Evolutionary conservation across 1,140 invertebrate genomes (phyloP).

Genomic region (Drosophila sproati): DNA sequence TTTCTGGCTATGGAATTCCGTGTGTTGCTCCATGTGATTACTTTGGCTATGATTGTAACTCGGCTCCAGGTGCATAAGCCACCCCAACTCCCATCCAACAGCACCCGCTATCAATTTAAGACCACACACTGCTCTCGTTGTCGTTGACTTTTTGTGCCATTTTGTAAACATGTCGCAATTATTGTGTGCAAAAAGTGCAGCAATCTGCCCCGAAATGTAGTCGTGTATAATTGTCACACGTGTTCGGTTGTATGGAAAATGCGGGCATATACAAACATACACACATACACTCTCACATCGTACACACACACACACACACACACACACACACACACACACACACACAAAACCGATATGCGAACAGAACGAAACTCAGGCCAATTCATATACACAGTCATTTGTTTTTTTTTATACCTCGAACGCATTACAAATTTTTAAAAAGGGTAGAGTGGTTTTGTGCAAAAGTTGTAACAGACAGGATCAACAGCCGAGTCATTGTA

Average conservation of each 20-base stretch:
- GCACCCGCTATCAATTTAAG: slow-evolving; percentile 55
- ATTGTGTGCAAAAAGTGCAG: slow-evolving; percentile 70
- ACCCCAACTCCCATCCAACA: background rate
- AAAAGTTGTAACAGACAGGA: too few species aligned
- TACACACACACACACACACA: slow-evolving; percentile 8
- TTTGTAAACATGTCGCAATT: slow-evolving; percentile 20
- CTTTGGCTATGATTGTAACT: slow-evolving; percentile 39
- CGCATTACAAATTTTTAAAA: too few species aligned
- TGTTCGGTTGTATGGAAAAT: slow-evolving; percentile 72
- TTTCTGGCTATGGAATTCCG: slow-evolving; percentile 16
- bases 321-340: slow-evolving; percentile 10
- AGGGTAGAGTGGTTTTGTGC: too few species aligned
- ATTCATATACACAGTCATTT: slow-evolving; percentile 71
- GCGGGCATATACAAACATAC: slow-evolving; percentile 25
- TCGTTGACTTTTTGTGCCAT: slow-evolving; percentile 58
- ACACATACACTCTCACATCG: background rate
- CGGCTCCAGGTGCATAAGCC: slow-evolving; percentile 17
- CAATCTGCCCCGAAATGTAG: slow-evolving; percentile 79
- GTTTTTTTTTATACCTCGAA: slow-evolving; percentile 25
- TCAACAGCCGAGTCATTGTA: too few species aligned
- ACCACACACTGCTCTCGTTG: slow-evolving; percentile 59
- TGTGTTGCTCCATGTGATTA: slow-evolving; percentile 42
- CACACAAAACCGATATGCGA: background rate
- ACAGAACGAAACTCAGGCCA: slow-evolving; percentile 39
- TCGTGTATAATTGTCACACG: slow-evolving; percentile 82